These are phyloP conservation scores for Oscheius onirici DNA, from an alignment of 2,888 invertebrate genomes.

Conservation along the genomic window DNA sequence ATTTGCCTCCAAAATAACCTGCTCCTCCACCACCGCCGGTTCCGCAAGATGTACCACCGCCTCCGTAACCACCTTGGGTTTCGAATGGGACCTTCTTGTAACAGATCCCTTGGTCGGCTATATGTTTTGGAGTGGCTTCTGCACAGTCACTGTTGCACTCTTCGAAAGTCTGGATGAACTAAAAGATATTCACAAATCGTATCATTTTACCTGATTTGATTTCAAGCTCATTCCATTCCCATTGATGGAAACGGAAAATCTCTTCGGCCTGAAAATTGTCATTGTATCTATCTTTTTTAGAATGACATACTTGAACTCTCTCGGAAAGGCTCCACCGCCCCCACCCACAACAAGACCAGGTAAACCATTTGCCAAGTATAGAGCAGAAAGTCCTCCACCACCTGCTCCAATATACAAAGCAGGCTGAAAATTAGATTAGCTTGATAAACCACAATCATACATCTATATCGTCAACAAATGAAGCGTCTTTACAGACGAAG, in stretches of 20 bases:
- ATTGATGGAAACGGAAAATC: neutral
- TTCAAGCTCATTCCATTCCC: slow-evolving; percentile 19
- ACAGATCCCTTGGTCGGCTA: slow-evolving; percentile 3
- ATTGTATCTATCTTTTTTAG: neutral
- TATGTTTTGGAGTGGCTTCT: neutral
- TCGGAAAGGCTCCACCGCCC: slow-evolving; percentile 26
- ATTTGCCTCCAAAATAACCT: slow-evolving; percentile 10
- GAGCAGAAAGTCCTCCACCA: slow-evolving; percentile 18
- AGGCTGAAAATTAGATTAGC: neutral
- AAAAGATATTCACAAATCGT: neutral
- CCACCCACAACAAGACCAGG: slow-evolving; percentile 3
- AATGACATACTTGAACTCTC: neutral
- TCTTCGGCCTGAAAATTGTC: neutral
- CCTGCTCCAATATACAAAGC: slow-evolving; percentile 19
- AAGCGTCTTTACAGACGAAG: neutral
- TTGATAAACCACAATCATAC: neutral
- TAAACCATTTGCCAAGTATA: neutral
- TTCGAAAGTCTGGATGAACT: neutral
- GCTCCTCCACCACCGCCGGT: slow-evolving; percentile 20
- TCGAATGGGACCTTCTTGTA: slow-evolving; percentile 16
- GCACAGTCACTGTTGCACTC: slow-evolving; percentile 14
- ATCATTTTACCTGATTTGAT: neutral
- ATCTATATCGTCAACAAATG: neutral
- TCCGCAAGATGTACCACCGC: slow-evolving; percentile 22
- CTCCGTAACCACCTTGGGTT: slow-evolving; percentile 20